Conservation (phyloP, 2,797 vertebrate species). For the Pygocentrus nattereri region DNA sequence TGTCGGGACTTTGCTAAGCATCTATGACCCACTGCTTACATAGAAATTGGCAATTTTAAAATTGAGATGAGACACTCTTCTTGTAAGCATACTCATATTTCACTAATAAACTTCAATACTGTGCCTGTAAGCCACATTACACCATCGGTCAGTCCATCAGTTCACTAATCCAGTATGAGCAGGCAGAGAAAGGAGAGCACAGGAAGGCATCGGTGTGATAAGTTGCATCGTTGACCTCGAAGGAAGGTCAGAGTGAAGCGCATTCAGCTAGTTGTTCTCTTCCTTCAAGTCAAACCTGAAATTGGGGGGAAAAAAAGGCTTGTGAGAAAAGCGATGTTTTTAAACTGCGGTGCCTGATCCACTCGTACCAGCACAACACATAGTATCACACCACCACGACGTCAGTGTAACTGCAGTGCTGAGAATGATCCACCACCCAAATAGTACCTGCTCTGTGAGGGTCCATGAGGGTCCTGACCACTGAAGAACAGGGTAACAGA, state of each 20-base stretch:
- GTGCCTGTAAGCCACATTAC: constrained; percentile 1
- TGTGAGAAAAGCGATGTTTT: not conserved
- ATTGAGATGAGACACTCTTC: constrained; percentile 2
- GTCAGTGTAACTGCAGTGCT: too few relatives aligned
- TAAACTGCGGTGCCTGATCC: too few relatives aligned
- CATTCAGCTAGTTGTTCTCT: constrained; percentile 67
- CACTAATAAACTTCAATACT: not conserved
- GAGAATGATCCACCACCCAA: too few relatives aligned
- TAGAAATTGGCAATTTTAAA: not conserved
- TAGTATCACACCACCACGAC: too few relatives aligned
- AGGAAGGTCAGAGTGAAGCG: constrained; percentile 16
- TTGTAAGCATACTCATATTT: not conserved
- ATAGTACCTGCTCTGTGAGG: too few relatives aligned
- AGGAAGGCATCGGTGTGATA: constrained; percentile 70
- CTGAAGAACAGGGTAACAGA: too few relatives aligned
- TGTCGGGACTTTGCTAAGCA: not conserved
- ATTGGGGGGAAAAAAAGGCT: constrained; percentile 10
- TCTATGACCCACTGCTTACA: not conserved
- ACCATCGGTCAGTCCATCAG: not conserved
- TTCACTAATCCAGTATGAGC: not conserved
- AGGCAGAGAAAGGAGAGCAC: constrained; percentile 42
- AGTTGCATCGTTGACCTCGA: constrained; percentile 41
- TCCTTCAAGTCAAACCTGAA: constrained; percentile 86
- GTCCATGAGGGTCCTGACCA: too few relatives aligned
- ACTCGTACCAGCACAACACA: too few relatives aligned